Evolutionary conservation across 2,888 invertebrate genomes (phyloP).

Genomic region (Hypomecis punctinalis): DNA sequence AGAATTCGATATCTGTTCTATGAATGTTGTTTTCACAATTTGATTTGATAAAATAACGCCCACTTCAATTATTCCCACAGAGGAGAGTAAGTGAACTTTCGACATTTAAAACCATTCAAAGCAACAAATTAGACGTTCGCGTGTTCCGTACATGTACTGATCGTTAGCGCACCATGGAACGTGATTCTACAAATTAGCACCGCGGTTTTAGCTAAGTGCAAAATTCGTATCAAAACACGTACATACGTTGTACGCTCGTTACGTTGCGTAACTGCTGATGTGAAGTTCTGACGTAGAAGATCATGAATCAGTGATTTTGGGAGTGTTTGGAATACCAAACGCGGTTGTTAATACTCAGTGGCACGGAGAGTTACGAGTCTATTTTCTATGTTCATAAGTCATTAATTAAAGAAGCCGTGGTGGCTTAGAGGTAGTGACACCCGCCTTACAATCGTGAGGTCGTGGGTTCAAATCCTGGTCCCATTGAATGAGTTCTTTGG

Average conservation of each 20-base stretch:
- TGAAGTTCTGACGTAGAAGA: slow-evolving; percentile 30
- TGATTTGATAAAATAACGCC: no score
- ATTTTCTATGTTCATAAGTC: no score
- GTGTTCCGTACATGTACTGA: slow-evolving; percentile 22
- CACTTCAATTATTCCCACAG: slow-evolving; percentile 14
- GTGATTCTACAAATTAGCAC: slow-evolving; percentile 51
- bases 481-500: no score
- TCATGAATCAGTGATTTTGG: slow-evolving; percentile 25
- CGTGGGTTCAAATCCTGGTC: no score
- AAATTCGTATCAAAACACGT: slow-evolving; percentile 30
- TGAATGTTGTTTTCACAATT: no score
- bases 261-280: slow-evolving; percentile 40
- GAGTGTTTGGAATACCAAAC: slow-evolving; percentile 29
- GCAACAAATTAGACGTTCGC: slow-evolving; percentile 40
- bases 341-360: slow-evolving; percentile 2
- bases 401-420: no score
- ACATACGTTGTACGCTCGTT: slow-evolving; percentile 33
- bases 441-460: no score
- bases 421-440: no score
- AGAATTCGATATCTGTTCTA: no score
- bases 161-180: slow-evolving; percentile 36
- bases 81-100: slow-evolving; percentile 32
- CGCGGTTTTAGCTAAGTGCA: slow-evolving; percentile 41
- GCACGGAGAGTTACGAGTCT: not conserved
- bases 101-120: slow-evolving; percentile 38